Percentiles rank a stretch among this genome's conserved stretches.
These are phyloP conservation scores for Aradophagus sp. DNA, from an alignment of 1,140 invertebrate genomes.

Conservation along the genomic window DNA sequence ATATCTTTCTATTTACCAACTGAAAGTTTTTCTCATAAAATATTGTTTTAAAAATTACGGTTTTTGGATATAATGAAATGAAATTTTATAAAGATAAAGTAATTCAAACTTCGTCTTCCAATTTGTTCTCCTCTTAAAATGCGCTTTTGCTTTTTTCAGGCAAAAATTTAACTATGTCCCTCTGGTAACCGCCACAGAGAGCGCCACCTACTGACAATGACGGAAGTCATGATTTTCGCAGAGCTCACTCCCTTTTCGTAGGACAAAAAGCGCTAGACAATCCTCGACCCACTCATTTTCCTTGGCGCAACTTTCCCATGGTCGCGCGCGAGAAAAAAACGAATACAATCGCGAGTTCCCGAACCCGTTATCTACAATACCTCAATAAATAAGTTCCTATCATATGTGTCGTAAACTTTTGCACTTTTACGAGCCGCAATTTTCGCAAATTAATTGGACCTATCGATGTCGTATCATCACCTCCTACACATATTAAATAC, in stretches of 20 bases:
- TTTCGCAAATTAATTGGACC: conserved; percentile 14
- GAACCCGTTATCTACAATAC: conserved; percentile 37
- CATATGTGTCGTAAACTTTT: conserved; percentile 5
- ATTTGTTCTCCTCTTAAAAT: too few species aligned
- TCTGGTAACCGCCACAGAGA: too few species aligned
- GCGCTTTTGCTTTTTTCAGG: too few species aligned
- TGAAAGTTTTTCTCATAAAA: too few species aligned
- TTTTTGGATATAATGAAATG: conserved; percentile 17
- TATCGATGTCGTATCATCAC: conserved; percentile 6
- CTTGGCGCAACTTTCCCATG: conserved; percentile 19
- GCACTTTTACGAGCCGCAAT: conserved; percentile 4
- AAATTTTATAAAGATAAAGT: too few species aligned
- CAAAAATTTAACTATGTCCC: too few species aligned
- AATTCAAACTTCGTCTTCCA: too few species aligned
- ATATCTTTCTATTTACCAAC: too few species aligned
- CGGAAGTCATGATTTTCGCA: conserved; percentile 1
- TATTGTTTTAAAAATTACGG: conserved; percentile 22
- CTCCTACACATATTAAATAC: too few species aligned
- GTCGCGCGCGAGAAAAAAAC: conserved; percentile 9
- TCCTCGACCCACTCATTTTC: conserved; percentile 23
- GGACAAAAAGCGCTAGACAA: conserved; percentile 18
- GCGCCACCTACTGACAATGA: neutral
- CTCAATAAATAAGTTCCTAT: conserved; percentile 27
- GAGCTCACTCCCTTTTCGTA: conserved; percentile 8
- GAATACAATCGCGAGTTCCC: conserved; percentile 33